These are phyloP conservation scores for Saguinus imperator DNA, from an alignment of 2,113 vertebrate species.

Conservation along the genomic window DNA sequence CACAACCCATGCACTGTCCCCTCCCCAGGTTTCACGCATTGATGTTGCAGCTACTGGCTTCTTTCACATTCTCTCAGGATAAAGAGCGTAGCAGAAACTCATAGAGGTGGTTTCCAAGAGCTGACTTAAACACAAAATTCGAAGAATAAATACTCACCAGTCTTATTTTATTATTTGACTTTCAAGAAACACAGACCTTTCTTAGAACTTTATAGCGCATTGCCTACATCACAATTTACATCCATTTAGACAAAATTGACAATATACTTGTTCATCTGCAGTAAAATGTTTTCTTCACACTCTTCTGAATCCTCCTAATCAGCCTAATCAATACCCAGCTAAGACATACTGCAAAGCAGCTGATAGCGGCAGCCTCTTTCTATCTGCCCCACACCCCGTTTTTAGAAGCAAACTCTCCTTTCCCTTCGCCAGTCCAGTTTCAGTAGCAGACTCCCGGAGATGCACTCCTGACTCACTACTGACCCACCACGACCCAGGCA, in stretches of 20 bases:
- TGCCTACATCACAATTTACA: not conserved
- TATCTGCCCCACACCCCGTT: no score
- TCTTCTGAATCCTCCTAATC: not conserved
- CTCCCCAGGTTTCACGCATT: not conserved
- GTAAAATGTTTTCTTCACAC: not conserved
- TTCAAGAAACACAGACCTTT: not conserved
- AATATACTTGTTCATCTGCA: not conserved
- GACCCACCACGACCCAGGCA: not conserved
- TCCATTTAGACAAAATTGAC: not conserved
- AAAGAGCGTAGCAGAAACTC: not conserved
- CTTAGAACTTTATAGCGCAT: not conserved
- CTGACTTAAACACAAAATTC: not conserved
- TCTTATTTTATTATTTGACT: not conserved
- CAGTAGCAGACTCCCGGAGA: not conserved
- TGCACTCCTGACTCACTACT: not conserved
- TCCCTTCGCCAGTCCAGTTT: not conserved
- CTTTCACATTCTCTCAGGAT: no score
- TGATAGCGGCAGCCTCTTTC: not conserved
- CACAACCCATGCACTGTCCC: fast-evolving
- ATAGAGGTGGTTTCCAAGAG: not conserved
- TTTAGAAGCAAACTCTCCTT: not conserved
- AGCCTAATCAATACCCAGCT: not conserved
- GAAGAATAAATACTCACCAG: not conserved
- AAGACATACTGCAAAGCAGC: not conserved
- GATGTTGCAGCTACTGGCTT: fast-evolving